Conservation (phyloP, 2,888 invertebrate species). For the Sthenelais limicola region DNA sequence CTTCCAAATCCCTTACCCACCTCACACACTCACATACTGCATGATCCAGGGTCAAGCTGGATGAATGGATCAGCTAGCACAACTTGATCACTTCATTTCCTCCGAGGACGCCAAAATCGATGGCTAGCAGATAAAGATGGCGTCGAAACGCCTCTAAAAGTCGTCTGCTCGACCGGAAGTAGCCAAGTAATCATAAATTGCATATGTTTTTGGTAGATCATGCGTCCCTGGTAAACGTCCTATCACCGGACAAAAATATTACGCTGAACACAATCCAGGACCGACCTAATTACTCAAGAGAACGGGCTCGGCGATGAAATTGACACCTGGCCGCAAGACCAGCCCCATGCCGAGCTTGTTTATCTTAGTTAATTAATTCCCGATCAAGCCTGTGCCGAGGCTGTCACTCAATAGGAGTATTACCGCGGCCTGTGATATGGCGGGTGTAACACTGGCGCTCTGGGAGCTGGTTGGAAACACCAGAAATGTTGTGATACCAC, state of each 20-base stretch:
- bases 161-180: too few species aligned
- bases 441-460: slow-evolving; percentile 13
- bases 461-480: too few species aligned
- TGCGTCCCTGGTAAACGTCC: neutral
- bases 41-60: too few species aligned
- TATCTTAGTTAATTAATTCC: slow-evolving; percentile 31
- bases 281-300: slow-evolving; percentile 22
- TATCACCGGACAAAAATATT: too few species aligned
- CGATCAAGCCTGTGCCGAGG: slow-evolving; percentile 3
- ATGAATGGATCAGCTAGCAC: neutral
- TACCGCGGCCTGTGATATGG: too few species aligned
- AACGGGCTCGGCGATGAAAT: neutral
- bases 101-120: neutral
- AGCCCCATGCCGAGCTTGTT: slow-evolving; percentile 16
- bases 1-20: too few species aligned
- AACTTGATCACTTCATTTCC: neutral
- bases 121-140: neutral
- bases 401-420: slow-evolving; percentile 26
- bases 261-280: neutral
- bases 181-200: neutral
- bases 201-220: neutral
- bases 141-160: neutral
- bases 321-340: slow-evolving; percentile 6
- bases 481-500: too few species aligned
- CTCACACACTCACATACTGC: too few species aligned